Base-by-base conservation (phyloP, 2,797 vertebrate species). In the Xerus rutilus region DNA sequence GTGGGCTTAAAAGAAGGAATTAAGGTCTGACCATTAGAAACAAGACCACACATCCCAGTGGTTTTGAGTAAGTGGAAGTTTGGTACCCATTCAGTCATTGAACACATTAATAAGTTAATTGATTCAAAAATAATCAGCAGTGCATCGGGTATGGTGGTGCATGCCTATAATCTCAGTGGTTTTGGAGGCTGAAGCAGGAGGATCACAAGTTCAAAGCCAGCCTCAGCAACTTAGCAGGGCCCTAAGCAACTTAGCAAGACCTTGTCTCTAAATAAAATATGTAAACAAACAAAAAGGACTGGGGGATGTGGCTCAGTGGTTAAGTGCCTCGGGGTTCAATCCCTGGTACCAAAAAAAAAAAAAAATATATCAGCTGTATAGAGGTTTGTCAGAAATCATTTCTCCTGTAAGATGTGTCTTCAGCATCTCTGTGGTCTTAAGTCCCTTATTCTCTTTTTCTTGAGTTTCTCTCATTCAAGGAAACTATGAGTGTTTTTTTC, bases 71-170 rank as follows among this genome's bases (percentile, higher is more conserved):
- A 35, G 67, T 77, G 72, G 23, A 88, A 93, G 32, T 86, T 91
- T 93, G 52, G 91, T 3, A 79, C 39, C n/a, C 28, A 74, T 43
- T 67, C 88, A 70, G 43, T 28, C 89, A 52, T 32, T 64, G 35
- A 54, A 73, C 18, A 78, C 35, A 49, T 43, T 30, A 93, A 59
- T 65, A 86, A 89, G 49, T 79, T 59, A 45, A 86, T 67, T 86
- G n/a, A 74, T 89, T 89, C 43, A 94, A 79, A 89, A 92, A 65
- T 62, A 90, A 45, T 9, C 54, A 74, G n/a, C n/a, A 73, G 21
- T 83, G 45, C 20, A 21, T 57, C 18, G 7, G 20, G 54, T 17
- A 8, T 20, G 18, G 20, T 57, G 54, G 54, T 21, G 2, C 20
- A 7, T 21, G 54, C 20, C 54, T 57, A 7, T 57, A 21, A 20